Base-by-base conservation (phyloP, 2,113 vertebrate species). In the Pontoporia blainvillei region DNA sequence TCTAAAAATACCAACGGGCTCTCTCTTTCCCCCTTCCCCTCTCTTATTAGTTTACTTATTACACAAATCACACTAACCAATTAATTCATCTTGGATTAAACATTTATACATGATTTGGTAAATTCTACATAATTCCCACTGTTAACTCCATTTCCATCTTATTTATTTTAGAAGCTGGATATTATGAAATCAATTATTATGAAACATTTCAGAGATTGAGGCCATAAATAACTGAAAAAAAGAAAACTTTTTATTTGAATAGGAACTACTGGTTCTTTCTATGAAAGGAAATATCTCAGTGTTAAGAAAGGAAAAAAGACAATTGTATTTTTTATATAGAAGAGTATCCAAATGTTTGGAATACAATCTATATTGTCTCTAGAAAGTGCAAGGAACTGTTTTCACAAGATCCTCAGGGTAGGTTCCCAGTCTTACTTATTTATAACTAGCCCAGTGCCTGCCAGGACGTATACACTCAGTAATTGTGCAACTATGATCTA, bases 51-150 rank as follows among this genome's bases (percentile, higher is more conserved):
- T 21, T 96, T 92, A 97, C 52, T 91, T 97, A 61, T 69, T 67
- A 61, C 92, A 92, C 7, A 90, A 96, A 71, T 64, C 49, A 95
- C 44, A 93, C 62, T 66, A 78, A 85, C 21, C 39, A 90, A 71
- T 69, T 20, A 3, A 91, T 27, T 96, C 84, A 96, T 61, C 15
- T 13, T 92, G 88, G 94, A 96, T 96, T 96, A 98, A 97, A 92
- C 41, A 82, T 96, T 90, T 83, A 69, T 67, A 34, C 29, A 10
- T 8, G 34, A 9, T 39, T 91, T 96, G 81, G 78, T 61, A 96
- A 89, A 73, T 95, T 93, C 12, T 72, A 88, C 5, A n/a, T n/a
- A 67, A 79, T 86, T 82, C 31, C 46, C 90, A 46, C 44, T 76
- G 83, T 71, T 66, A 39, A 96, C 91, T 71, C 31, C 4, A 69